Evolutionary conservation across 2,797 vertebrate species (phyloP).

Genomic region (Clarias laeviceps): DNA sequence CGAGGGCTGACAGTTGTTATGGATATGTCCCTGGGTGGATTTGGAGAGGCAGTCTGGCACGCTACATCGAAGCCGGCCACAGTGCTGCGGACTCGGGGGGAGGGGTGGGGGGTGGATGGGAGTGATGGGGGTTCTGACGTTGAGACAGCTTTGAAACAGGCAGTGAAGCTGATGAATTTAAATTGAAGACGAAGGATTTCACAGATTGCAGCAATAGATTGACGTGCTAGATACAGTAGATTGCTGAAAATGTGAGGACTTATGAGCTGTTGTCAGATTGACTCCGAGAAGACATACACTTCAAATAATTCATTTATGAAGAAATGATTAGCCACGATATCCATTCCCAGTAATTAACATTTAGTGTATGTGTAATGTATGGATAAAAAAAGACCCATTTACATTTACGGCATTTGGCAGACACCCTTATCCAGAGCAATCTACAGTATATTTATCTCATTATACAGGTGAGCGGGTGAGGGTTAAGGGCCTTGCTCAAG

Average conservation of each 20-base stretch:
- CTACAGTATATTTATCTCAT: too few species aligned
- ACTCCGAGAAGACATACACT: neutral
- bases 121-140: neutral
- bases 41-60: conserved; percentile 28
- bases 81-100: conserved; percentile 1
- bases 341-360: neutral
- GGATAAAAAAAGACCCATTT: too few species aligned
- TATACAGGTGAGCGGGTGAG: too few species aligned
- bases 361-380: neutral
- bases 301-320: neutral
- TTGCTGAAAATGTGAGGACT: neutral
- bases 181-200: conserved; percentile 8
- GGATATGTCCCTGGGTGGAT: conserved; percentile 50
- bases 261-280: neutral
- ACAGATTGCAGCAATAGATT: neutral
- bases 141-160: conserved; percentile 16
- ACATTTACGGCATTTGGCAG: too few species aligned
- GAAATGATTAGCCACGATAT: neutral
- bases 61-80: conserved; percentile 11
- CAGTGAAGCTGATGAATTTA: conserved; percentile 21
- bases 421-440: too few species aligned
- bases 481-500: too few species aligned
- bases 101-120: neutral
- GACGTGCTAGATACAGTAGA: conserved; percentile 14
- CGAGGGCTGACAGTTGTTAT: conserved; percentile 64